Percentiles rank a stretch among this genome's conserved stretches.
phyloP scores from a whole-genome alignment of 2,797 vertebrate species.

The Pipistrellus kuhlii region DNA sequence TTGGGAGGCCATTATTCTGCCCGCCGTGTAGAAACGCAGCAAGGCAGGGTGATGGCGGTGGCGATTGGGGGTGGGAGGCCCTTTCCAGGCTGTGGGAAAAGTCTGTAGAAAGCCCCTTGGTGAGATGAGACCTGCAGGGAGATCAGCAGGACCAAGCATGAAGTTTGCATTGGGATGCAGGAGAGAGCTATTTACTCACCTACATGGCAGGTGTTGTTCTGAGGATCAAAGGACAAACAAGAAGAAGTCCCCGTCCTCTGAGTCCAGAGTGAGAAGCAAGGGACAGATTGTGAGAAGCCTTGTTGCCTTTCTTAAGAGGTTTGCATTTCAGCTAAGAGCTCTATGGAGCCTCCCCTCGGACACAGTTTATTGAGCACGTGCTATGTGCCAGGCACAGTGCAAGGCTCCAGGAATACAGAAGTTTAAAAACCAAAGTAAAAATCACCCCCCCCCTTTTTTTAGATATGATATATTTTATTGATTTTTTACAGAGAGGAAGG shows the following conservation, averaged over 20 bases:
- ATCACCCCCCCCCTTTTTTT: background rate
- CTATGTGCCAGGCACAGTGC: background rate
- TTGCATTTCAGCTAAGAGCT: background rate
- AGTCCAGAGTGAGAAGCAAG: background rate
- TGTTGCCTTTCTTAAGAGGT: background rate
- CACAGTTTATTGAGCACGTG: background rate
- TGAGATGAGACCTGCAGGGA: background rate
- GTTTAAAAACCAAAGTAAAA: slow-evolving; percentile 32
- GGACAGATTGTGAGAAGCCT: background rate
- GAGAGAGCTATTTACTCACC: background rate
- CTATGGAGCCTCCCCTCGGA: background rate
- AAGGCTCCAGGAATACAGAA: background rate
- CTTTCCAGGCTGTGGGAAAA: background rate
- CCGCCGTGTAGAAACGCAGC: background rate
- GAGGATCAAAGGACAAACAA: background rate
- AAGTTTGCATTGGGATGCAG: background rate
- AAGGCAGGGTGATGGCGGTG: background rate
- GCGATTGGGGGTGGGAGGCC: background rate
- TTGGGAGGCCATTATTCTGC: background rate
- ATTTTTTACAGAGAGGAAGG: too few relatives aligned
- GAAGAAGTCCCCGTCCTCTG: background rate
- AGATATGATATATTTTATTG: too few relatives aligned
- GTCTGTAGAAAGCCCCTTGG: background rate
- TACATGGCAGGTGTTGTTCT: background rate
- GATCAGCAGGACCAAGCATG: background rate